Evolutionary conservation across 2,888 invertebrate genomes (phyloP).

Genomic region (Erebia aethiops): DNA sequence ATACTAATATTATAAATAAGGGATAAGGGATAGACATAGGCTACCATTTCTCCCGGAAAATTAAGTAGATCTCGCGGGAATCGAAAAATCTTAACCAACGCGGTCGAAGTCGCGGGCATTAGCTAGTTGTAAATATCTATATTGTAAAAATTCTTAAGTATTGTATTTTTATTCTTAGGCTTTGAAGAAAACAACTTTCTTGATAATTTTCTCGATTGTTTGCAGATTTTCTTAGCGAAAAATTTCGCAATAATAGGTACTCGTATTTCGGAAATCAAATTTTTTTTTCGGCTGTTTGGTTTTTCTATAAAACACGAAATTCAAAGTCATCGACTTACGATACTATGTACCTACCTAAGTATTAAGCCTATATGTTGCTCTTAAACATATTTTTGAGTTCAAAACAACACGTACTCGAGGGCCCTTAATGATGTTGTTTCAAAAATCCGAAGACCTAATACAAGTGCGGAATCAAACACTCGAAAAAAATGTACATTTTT

Average conservation of each 20-base stretch:
- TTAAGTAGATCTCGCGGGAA: no score
- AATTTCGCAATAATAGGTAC: background rate
- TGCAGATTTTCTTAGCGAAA: background rate
- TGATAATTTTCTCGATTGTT: background rate
- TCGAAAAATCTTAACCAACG: no score
- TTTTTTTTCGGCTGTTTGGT: background rate
- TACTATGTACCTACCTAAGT: no score
- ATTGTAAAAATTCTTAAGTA: no score
- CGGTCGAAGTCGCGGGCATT: no score
- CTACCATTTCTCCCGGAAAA: no score
- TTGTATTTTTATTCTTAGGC: no score
- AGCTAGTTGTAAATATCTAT: no score
- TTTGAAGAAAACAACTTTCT: no score
- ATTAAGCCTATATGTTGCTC: conserved; percentile 46
- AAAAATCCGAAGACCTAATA: conserved; percentile 42
- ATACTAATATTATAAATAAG: no score
- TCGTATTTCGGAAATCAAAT: background rate
- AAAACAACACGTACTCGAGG: conserved; percentile 22
- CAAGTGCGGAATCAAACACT: conserved; percentile 61
- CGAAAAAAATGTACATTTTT: conserved; percentile 59
- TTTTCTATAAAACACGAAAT: background rate
- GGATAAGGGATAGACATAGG: no score
- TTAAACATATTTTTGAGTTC: conserved; percentile 34
- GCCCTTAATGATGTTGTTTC: conserved; percentile 50
- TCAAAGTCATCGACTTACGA: conserved; percentile 14